phyloP scores from a whole-genome alignment of 2,113 vertebrate genomes.

The Dendrocopos noguchii region DNA sequence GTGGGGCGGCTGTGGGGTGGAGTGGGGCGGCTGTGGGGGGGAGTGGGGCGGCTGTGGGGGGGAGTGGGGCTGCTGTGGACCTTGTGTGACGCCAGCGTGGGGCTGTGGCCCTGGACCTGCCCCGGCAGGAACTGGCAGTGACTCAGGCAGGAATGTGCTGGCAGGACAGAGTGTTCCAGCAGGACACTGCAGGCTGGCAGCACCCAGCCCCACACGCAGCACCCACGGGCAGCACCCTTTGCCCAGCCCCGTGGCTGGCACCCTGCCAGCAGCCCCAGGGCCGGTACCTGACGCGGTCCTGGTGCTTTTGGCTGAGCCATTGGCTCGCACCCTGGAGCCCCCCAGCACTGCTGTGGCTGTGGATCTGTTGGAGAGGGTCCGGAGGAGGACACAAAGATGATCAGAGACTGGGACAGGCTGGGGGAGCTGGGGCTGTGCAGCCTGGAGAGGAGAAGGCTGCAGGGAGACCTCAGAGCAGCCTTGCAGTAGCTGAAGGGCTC shows the following conservation, averaged over 20 bases:
- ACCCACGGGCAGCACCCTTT: too few species aligned
- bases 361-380: too few species aligned
- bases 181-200: background rate
- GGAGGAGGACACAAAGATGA: too few species aligned
- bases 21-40: too few species aligned
- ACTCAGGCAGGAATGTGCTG: background rate
- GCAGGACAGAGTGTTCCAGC: background rate
- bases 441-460: too few species aligned
- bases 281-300: background rate
- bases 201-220: background rate
- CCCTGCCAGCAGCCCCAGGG: background rate
- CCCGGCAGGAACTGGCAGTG: background rate
- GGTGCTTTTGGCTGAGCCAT: background rate
- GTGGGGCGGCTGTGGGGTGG: too few species aligned
- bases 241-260: background rate
- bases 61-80: background rate
- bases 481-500: too few species aligned
- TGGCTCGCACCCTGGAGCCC: background rate
- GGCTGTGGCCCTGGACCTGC: background rate
- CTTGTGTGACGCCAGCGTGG: background rate
- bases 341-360: background rate
- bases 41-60: background rate
- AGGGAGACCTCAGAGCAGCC: too few species aligned
- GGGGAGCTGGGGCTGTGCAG: too few species aligned
- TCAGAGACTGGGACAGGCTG: too few species aligned